phyloP scores from a whole-genome alignment of 2,888 invertebrate species.

The Spisula solida region DNA sequence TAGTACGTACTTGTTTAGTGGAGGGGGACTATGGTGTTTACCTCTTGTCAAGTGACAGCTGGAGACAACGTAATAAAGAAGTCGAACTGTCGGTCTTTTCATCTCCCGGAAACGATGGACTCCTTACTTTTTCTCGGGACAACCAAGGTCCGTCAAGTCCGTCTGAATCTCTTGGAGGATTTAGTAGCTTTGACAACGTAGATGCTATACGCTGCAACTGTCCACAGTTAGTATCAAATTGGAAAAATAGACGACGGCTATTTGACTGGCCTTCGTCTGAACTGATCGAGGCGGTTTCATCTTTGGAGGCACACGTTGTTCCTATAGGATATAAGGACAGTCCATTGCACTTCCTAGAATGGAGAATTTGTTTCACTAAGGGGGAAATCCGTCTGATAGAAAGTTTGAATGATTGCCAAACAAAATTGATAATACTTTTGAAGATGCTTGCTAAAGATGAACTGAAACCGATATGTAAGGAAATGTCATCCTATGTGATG shows the following conservation, averaged over 20 bases:
- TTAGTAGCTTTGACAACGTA: neutral
- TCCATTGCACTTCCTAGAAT: constrained; percentile 2
- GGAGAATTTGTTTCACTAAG: constrained; percentile 34
- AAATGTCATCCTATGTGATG: constrained; percentile 16
- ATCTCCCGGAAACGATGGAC: too few relatives aligned
- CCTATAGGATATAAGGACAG: constrained; percentile 17
- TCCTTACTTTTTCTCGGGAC: neutral
- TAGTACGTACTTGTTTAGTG: neutral
- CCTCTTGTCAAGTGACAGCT: constrained; percentile 4
- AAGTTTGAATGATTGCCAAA: constrained; percentile 30
- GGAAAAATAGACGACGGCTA: neutral
- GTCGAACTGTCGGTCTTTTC: too few relatives aligned
- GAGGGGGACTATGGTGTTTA: neutral
- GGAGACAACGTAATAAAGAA: neutral
- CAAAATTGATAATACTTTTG: constrained; percentile 12
- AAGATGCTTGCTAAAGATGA: constrained; percentile 21
- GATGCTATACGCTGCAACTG: neutral
- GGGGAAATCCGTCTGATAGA: constrained; percentile 29
- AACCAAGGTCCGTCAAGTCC: constrained; percentile 12
- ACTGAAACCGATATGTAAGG: constrained; percentile 14
- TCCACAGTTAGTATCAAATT: neutral
- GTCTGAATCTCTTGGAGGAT: neutral
- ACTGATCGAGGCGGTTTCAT: neutral
- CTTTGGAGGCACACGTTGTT: constrained; percentile 20
- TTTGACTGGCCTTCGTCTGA: constrained; percentile 6